Evolutionary conservation across 2,797 vertebrate genomes (phyloP).

Genomic region (Melanotaenia boesemani): DNA sequence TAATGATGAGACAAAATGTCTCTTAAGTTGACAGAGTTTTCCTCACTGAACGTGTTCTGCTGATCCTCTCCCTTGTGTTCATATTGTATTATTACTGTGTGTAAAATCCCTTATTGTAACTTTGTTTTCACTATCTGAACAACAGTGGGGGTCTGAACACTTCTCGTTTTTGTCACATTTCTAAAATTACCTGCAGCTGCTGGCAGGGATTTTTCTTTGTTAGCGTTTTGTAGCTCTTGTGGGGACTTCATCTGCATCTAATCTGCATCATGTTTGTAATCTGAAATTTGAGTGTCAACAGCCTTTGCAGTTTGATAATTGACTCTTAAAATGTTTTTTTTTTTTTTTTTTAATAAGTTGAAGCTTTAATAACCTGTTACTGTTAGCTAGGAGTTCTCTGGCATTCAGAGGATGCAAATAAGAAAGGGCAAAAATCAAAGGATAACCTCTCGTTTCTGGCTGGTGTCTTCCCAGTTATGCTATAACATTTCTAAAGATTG

Average conservation of each 20-base stretch:
- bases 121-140: constrained; percentile 1
- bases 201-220: constrained; percentile 8
- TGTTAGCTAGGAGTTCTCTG: not conserved
- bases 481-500: not conserved
- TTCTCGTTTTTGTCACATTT: constrained; percentile 15
- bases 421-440: not conserved
- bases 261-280: not conserved
- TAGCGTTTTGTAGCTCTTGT: constrained; percentile 10
- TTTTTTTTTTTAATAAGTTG: not conserved
- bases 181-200: constrained; percentile 25
- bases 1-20: constrained; percentile 19
- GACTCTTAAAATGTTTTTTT: not conserved
- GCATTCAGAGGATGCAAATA: not conserved
- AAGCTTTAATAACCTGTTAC: constrained; percentile 14
- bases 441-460: not conserved
- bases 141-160: not conserved
- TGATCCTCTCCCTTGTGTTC: constrained; percentile 9
- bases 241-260: constrained; percentile 19
- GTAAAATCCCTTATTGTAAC: constrained; percentile 11
- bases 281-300: constrained; percentile 19
- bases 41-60: not conserved
- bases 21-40: constrained; percentile 11
- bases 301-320: not conserved
- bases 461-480: not conserved
- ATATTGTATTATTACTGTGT: not conserved